Conservation (phyloP, 2,797 vertebrate genomes). For the Sebastes wilsoni region DNA sequence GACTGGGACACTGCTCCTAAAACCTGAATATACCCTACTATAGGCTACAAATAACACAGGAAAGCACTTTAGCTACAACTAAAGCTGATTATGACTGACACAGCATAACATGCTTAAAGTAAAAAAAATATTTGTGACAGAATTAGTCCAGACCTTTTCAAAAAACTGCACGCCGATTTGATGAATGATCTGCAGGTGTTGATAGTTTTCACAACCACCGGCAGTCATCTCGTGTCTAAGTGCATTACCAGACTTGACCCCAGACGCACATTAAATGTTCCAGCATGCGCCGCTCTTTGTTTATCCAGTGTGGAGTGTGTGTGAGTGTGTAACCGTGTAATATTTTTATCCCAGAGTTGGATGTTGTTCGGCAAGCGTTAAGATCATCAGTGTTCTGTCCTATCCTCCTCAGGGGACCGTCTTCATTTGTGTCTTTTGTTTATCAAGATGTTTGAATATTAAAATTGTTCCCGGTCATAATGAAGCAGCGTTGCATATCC, state of each 20-base stretch:
- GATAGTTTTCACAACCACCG: conserved; percentile 52
- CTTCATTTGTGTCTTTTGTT: conserved; percentile 75
- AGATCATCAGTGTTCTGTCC: conserved; percentile 66
- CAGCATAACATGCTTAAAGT: no score
- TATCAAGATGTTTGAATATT: conserved; percentile 80
- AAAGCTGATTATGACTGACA: no score
- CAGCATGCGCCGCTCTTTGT: conserved; percentile 63
- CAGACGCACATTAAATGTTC: conserved; percentile 68
- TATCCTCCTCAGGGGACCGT: conserved; percentile 47
- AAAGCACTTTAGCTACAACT: no score
- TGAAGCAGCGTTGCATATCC: conserved; percentile 67
- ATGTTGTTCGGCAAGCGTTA: conserved; percentile 58
- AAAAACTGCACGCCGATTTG: conserved; percentile 61
- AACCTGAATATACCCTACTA: no score
- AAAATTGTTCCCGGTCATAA: conserved; percentile 68
- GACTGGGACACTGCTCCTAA: no score
- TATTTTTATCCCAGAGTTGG: conserved; percentile 38
- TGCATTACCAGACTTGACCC: conserved; percentile 73
- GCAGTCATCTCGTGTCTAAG: conserved; percentile 66
- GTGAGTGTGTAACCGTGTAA: conserved; percentile 39
- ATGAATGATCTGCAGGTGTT: conserved; percentile 77
- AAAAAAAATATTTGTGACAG: conserved; percentile 45
- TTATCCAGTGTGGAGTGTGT: conserved; percentile 35
- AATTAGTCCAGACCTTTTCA: conserved; percentile 40
- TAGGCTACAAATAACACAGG: no score